Evolutionary conservation across 2,888 invertebrate genomes (phyloP).

Genomic region (Apamea epomidion): DNA sequence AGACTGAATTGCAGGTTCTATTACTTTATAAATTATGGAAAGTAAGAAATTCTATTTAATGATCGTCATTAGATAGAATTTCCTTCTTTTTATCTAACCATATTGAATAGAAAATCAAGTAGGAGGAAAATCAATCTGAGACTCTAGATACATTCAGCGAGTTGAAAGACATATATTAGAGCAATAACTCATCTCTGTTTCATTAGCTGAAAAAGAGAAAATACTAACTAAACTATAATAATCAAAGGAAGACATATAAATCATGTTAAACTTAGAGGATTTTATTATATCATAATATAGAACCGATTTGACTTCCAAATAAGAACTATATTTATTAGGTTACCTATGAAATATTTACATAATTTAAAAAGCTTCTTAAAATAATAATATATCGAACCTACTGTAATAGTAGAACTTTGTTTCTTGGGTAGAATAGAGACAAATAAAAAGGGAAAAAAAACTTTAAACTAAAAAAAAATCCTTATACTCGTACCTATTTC

Average conservation of each 20-base stretch:
- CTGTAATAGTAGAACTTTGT: not conserved
- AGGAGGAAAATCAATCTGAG: conserved; percentile 10
- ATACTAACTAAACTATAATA: not conserved
- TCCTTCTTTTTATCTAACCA: not conserved
- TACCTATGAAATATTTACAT: too few species aligned
- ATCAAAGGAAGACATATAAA: not conserved
- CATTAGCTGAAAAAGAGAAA: not conserved
- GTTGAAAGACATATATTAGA: not conserved
- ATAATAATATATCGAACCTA: not conserved
- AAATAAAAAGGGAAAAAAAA: not conserved
- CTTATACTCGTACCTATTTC: not conserved
- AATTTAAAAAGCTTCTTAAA: too few species aligned
- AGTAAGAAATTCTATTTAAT: not conserved
- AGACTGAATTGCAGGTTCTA: not conserved
- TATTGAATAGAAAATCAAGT: conserved; percentile 14
- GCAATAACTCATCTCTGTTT: conserved; percentile 1
- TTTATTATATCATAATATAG: not conserved
- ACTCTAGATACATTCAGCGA: conserved; percentile 10
- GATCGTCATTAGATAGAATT: not conserved
- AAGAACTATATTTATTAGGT: too few species aligned
- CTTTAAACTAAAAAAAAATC: not conserved
- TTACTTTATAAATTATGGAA: not conserved
- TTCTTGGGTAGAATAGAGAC: not conserved
- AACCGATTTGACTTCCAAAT: not conserved
- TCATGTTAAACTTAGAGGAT: not conserved